A percentile compares a stretch with the other conserved stretches of the same genome.
These are phyloP conservation scores for Bubo blakistoni DNA, from an alignment of 2,113 vertebrate genomes.

Conservation along the genomic window DNA sequence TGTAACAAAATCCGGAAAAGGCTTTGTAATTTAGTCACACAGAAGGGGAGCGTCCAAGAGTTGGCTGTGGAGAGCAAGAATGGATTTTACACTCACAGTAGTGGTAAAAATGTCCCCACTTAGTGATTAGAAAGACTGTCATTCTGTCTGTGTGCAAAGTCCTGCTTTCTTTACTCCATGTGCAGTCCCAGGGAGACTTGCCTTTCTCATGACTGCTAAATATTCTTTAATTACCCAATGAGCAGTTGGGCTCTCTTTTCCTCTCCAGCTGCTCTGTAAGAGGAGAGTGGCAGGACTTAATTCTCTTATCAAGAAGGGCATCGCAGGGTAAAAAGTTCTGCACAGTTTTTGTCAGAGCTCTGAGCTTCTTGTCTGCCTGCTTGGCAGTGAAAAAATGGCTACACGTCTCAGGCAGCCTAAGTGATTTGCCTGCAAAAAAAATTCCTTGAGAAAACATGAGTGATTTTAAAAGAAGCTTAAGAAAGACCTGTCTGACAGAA, in stretches of 20 bases:
- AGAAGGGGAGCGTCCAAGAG: neutral
- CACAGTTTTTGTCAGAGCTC: conserved; percentile 5
- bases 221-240: neutral
- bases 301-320: conserved; percentile 27
- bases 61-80: neutral
- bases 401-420: conserved; percentile 12
- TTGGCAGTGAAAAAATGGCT: conserved; percentile 15
- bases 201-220: neutral
- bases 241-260: neutral
- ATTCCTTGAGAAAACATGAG: conserved; percentile 11
- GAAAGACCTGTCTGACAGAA: conserved; percentile 34
- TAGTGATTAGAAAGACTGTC: neutral
- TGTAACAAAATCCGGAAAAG: conserved; percentile 19
- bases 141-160: neutral
- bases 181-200: neutral
- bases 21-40: neutral
- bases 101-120: neutral
- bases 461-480: conserved; percentile 51
- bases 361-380: conserved; percentile 10
- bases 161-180: neutral
- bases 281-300: conserved; percentile 6
- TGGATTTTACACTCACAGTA: neutral
- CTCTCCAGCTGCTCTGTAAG: conserved; percentile 7
- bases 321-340: conserved; percentile 17
- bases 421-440: conserved; percentile 43